Percentiles rank a stretch among this genome's conserved stretches.
These are phyloP conservation scores for Eucidaris tribuloides DNA, from an alignment of 35 echinoderm and acorn worm species.

Conservation along the genomic window DNA sequence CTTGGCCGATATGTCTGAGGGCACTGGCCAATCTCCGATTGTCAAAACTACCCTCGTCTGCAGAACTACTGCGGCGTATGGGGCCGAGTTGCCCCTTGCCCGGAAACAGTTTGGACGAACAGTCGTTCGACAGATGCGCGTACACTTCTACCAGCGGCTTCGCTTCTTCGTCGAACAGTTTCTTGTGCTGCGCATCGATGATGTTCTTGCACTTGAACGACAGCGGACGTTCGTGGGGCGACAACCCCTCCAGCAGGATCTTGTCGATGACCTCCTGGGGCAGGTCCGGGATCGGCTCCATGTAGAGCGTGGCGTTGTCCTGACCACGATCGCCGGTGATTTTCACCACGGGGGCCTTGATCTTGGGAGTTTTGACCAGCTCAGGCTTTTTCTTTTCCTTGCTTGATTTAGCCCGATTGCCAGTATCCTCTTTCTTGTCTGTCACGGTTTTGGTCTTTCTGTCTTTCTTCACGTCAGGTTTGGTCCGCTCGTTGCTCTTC, in stretches of 20 bases:
- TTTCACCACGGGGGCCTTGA: background rate
- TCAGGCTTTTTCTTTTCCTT: constrained; percentile 18
- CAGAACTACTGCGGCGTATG: background rate
- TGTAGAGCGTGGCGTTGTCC: background rate
- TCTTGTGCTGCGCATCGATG: constrained; percentile 85
- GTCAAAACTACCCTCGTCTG: constrained; percentile 12
- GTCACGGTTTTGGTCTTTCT: background rate
- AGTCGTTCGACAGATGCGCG: constrained; percentile 73
- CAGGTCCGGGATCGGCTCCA: constrained; percentile 23
- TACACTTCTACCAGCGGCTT: constrained; percentile 72
- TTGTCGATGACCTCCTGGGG: constrained; percentile 83
- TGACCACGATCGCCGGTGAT: background rate
- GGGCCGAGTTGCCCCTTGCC: background rate
- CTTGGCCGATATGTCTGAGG: constrained; percentile 64
- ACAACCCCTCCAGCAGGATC: constrained; percentile 55
- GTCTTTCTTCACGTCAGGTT: background rate
- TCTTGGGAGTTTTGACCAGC: background rate
- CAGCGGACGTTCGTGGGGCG: constrained; percentile 80
- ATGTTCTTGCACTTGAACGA: constrained; percentile 96
- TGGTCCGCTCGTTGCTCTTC: background rate
- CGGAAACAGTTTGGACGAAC: constrained; percentile 71
- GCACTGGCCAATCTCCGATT: constrained; percentile 48
- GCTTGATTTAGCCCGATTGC: background rate
- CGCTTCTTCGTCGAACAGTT: constrained; percentile 32
- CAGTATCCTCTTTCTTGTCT: background rate